phyloP scores from a whole-genome alignment of 2,888 invertebrate genomes.

The Augiades crinisus region DNA sequence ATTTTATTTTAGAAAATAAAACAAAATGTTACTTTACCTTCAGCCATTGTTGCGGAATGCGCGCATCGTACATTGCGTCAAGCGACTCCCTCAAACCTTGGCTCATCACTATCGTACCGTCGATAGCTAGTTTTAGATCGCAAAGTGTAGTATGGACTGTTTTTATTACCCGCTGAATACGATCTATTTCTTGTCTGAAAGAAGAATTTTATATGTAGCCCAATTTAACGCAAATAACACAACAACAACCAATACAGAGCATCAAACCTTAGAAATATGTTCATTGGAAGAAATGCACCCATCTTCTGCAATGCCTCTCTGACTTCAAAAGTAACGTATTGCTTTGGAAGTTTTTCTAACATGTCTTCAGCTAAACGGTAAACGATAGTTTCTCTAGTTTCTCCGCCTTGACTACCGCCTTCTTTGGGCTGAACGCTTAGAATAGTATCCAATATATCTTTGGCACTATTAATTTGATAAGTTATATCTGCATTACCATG shows the following conservation, averaged over 20 bases:
- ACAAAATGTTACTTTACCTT: slow-evolving; percentile 85
- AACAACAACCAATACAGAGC: neutral
- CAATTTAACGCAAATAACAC: too few species aligned
- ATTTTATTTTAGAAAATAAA: too few species aligned
- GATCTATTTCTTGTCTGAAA: slow-evolving; percentile 87
- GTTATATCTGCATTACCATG: slow-evolving; percentile 98
- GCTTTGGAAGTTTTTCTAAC: slow-evolving; percentile 88
- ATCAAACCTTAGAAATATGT: slow-evolving; percentile 90
- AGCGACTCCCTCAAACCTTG: slow-evolving; percentile 92
- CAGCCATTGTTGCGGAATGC: slow-evolving; percentile 95
- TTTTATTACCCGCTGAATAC: slow-evolving; percentile 93
- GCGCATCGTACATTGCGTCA: slow-evolving; percentile 98
- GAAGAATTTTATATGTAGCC: too few species aligned
- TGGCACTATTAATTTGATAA: slow-evolving; percentile 98
- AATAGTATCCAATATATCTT: slow-evolving; percentile 96
- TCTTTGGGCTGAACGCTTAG: slow-evolving; percentile 98
- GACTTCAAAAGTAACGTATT: slow-evolving; percentile 94
- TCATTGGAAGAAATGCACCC: slow-evolving; percentile 97
- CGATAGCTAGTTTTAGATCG: slow-evolving; percentile 96
- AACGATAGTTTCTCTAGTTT: slow-evolving; percentile 95
- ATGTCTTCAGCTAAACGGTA: slow-evolving; percentile 96
- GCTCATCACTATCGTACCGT: slow-evolving; percentile 98
- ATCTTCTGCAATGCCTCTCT: slow-evolving; percentile 93
- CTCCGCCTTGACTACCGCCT: slow-evolving; percentile 94
- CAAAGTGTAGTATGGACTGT: slow-evolving; percentile 89